Conservation (phyloP, 1,140 invertebrate species). For the Andricus grossulariae region DNA sequence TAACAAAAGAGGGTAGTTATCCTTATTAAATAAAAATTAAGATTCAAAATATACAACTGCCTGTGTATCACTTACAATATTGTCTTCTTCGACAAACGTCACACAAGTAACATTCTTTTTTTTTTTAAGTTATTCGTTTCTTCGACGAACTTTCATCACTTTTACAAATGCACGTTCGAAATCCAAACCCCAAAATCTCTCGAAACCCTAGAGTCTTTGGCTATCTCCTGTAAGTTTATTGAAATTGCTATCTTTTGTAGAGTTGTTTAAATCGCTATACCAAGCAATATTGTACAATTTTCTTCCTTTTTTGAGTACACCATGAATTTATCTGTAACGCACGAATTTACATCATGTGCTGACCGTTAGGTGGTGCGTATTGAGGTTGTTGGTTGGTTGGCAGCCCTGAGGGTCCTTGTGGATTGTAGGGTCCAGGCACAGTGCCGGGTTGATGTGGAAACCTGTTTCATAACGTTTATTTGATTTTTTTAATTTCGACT, state of each 20-base stretch:
- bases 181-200: constrained; percentile 37
- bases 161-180: not conserved
- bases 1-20: not conserved
- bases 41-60: constrained; percentile 25
- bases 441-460: constrained; percentile 59
- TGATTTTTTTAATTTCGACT: constrained; percentile 15
- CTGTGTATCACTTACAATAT: constrained; percentile 1
- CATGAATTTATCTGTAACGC: constrained; percentile 30
- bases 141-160: not conserved
- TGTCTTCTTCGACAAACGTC: not conserved
- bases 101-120: not conserved
- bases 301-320: constrained; percentile 33
- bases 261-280: constrained; percentile 62
- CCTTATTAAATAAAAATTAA: not conserved
- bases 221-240: constrained; percentile 54
- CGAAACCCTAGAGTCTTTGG: constrained; percentile 62
- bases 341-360: constrained; percentile 65
- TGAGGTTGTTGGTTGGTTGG: constrained; percentile 62
- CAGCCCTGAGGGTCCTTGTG: constrained; percentile 53
- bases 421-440: constrained; percentile 51
- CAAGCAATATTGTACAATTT: constrained; percentile 65
- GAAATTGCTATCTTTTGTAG: constrained; percentile 56
- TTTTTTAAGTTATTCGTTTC: not conserved
- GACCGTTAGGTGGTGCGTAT: constrained; percentile 63
- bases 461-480: constrained; percentile 50